These are phyloP conservation scores for Notoglanidium macrostoma DNA, from an alignment of 2,797 vertebrate species.

Conservation along the genomic window DNA sequence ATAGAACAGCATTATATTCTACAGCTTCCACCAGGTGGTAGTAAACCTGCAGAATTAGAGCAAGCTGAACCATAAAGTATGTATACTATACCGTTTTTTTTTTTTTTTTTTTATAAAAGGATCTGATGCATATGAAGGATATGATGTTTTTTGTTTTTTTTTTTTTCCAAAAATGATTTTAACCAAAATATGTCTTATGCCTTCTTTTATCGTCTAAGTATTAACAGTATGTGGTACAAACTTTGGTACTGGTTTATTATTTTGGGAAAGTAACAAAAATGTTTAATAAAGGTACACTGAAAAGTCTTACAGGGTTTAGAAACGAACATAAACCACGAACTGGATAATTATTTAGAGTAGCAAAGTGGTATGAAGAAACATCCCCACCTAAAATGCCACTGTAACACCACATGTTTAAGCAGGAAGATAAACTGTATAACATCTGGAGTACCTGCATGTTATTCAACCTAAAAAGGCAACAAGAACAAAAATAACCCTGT, in stretches of 20 bases:
- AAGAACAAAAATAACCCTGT: neutral
- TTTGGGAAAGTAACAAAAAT: neutral
- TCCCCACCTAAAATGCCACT: neutral
- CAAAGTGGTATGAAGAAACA: neutral
- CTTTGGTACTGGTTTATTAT: neutral
- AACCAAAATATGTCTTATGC: neutral
- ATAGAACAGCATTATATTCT: neutral
- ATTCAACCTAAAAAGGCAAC: slow-evolving; percentile 28
- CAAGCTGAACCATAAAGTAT: neutral
- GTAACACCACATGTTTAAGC: slow-evolving; percentile 23
- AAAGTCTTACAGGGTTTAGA: neutral
- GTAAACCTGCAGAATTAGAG: slow-evolving; percentile 3
- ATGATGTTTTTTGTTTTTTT: too few species aligned
- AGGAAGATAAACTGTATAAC: slow-evolving; percentile 20
- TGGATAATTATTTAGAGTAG: slow-evolving; percentile 17
- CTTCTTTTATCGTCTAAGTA: neutral
- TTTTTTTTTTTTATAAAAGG: neutral
- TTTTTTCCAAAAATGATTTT: neutral
- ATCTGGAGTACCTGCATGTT: slow-evolving; percentile 5
- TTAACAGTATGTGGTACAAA: neutral
- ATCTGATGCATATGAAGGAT: neutral
- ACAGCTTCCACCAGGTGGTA: slow-evolving; percentile 36
- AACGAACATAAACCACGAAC: neutral
- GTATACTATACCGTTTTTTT: too few species aligned
- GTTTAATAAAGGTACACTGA: neutral